Conservation (phyloP, 2,888 invertebrate species). For the Alsophila aescularia region DNA sequence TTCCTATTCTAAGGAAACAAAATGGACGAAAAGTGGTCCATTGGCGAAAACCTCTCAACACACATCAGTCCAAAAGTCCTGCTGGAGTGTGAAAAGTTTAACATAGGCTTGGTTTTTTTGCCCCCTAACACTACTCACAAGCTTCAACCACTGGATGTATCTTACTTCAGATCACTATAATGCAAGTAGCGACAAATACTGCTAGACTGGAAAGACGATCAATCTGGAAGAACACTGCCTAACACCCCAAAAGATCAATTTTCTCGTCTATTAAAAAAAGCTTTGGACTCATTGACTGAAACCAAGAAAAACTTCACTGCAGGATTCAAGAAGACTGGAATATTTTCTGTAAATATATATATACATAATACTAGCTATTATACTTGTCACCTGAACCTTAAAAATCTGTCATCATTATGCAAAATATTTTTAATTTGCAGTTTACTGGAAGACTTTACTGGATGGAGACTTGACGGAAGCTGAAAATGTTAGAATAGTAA, state of each 20-base stretch:
- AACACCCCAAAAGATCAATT: conserved; percentile 24
- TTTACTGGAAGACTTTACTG: too few relatives aligned
- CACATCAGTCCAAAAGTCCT: conserved; percentile 17
- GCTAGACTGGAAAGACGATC: conserved; percentile 20
- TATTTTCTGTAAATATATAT: too few relatives aligned
- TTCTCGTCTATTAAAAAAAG: conserved; percentile 12
- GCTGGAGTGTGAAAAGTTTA: conserved; percentile 20
- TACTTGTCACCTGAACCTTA: too few relatives aligned
- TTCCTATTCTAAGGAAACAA: conserved; percentile 20
- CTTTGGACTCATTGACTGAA: conserved; percentile 17
- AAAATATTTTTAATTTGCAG: too few relatives aligned
- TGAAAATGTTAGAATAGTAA: too few relatives aligned
- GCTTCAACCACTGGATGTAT: conserved; percentile 33
- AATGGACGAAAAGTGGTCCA: conserved; percentile 18
- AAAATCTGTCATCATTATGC: too few relatives aligned
- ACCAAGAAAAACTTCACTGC: conserved; percentile 16
- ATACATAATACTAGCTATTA: too few relatives aligned
- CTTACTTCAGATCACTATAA: conserved; percentile 36
- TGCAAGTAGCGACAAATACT: conserved; percentile 37
- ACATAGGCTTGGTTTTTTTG: conserved; percentile 33
- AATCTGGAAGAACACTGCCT: conserved; percentile 6
- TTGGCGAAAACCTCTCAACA: conserved; percentile 7
- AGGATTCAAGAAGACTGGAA: conserved; percentile 22
- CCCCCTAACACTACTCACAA: conserved; percentile 37
- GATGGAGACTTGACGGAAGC: too few relatives aligned